phyloP scores from a whole-genome alignment of 2,797 vertebrate genomes.

The Zenarchopterus dispar region DNA sequence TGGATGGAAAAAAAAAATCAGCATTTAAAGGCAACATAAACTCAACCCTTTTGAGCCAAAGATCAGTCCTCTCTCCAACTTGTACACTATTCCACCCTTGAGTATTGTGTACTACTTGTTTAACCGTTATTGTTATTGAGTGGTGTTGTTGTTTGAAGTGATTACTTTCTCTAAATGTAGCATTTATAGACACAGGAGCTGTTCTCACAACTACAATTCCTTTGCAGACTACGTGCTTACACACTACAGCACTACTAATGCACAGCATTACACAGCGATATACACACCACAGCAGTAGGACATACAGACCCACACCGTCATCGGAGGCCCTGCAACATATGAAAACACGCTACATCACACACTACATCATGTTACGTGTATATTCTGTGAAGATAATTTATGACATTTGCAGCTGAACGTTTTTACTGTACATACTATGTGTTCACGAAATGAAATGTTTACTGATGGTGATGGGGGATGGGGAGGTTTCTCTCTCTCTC shows the following conservation, averaged over 20 bases:
- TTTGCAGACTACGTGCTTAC: conserved; percentile 66
- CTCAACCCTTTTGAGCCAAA: conserved; percentile 77
- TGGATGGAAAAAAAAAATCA: conserved; percentile 15
- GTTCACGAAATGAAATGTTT: conserved; percentile 71
- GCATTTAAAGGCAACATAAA: conserved; percentile 13
- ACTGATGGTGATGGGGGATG: conserved; percentile 44
- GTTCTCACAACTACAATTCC: conserved; percentile 55
- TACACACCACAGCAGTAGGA: conserved; percentile 12
- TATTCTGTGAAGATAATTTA: conserved; percentile 84
- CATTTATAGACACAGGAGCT: conserved; percentile 62
- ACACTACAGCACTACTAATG: conserved; percentile 65
- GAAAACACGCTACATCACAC: conserved; percentile 39
- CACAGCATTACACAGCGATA: conserved; percentile 44
- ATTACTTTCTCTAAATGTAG: conserved; percentile 77
- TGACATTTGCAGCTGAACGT: conserved; percentile 72
- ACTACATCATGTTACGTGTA: conserved; percentile 63
- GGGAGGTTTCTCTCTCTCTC: conserved; percentile 16
- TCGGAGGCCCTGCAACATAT: conserved; percentile 12
- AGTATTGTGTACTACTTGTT: conserved; percentile 67
- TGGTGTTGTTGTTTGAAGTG: conserved; percentile 60
- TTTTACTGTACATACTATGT: conserved; percentile 75
- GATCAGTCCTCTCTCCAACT: conserved; percentile 70
- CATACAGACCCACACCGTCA: conserved; percentile 13
- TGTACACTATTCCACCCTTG: conserved; percentile 69
- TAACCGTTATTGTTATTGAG: conserved; percentile 66